These are phyloP conservation scores for Sebastolobus altivelis DNA, from an alignment of 2,797 vertebrate species.

Conservation along the genomic window DNA sequence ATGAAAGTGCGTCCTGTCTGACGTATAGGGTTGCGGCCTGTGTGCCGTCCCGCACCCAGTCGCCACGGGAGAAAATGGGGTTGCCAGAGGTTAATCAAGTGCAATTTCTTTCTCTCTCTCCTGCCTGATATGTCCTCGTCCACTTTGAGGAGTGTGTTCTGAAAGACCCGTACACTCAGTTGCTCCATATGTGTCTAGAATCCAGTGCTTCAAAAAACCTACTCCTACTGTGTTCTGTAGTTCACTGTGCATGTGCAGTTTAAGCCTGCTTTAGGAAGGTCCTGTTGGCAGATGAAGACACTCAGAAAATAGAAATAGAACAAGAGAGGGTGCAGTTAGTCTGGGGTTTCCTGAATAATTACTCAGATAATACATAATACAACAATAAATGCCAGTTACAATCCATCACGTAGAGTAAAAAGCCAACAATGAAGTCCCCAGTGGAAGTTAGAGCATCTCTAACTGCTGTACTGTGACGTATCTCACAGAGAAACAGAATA, in stretches of 20 bases:
- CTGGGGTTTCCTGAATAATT: background rate
- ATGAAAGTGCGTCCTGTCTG: conserved; percentile 72
- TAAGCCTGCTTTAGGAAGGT: background rate
- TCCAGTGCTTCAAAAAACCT: background rate
- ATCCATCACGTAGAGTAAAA: too few species aligned
- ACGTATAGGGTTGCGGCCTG: conserved; percentile 58
- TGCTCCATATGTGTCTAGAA: conserved; percentile 4
- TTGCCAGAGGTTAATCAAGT: conserved; percentile 82
- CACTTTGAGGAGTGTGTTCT: conserved; percentile 37
- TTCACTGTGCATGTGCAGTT: background rate
- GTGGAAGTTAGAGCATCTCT: too few species aligned
- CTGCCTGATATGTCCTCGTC: conserved; percentile 57
- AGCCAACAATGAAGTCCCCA: too few species aligned
- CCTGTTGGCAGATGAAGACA: background rate
- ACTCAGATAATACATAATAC: background rate
- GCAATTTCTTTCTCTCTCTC: conserved; percentile 70
- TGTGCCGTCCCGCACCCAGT: conserved; percentile 62
- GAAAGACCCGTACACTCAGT: conserved; percentile 20
- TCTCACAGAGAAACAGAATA: too few species aligned
- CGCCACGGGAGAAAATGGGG: conserved; percentile 77
- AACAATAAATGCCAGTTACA: too few species aligned
- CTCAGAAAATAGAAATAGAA: background rate
- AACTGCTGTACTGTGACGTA: too few species aligned
- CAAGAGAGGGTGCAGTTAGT: background rate
- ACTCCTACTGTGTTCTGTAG: background rate